phyloP scores from a whole-genome alignment of 2,113 vertebrate genomes.

The Cynopterus brachyotis region DNA sequence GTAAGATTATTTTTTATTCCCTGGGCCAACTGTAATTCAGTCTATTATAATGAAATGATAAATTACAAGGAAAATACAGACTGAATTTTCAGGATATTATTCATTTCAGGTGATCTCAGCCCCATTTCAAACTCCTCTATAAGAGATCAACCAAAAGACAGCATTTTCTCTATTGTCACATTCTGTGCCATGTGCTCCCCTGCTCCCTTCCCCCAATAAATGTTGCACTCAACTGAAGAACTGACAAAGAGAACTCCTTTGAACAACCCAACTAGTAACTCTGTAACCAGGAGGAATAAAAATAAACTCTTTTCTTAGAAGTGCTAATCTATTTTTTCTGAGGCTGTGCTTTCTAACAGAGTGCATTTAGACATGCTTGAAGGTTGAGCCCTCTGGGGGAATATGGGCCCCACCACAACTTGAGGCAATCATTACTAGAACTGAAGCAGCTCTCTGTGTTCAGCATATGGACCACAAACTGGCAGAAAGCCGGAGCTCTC shows the following conservation, averaged over 20 bases:
- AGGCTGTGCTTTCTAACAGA: neutral
- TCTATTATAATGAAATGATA: conserved; percentile 11
- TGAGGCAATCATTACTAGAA: neutral
- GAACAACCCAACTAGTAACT: neutral
- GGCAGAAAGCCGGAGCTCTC: conserved; percentile 47
- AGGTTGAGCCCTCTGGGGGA: neutral
- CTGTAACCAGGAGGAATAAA: conserved; percentile 16
- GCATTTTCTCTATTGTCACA: neutral
- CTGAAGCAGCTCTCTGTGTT: conserved; percentile 9
- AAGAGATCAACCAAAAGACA: neutral
- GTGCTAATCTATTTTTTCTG: conserved; percentile 23
- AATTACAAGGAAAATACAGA: neutral
- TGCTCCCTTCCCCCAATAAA: neutral
- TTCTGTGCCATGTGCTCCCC: neutral
- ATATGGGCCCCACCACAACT: neutral
- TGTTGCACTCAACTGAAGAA: neutral
- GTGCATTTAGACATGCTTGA: neutral
- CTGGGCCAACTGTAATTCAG: neutral
- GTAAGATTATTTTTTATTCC: neutral
- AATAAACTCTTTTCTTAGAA: neutral
- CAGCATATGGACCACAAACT: conserved; percentile 44
- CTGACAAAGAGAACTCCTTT: neutral
- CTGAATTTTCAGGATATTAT: neutral
- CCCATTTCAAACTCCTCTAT: neutral
- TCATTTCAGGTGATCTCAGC: neutral